phyloP scores from a whole-genome alignment of 2,797 vertebrate genomes.

The Falco berigora region DNA sequence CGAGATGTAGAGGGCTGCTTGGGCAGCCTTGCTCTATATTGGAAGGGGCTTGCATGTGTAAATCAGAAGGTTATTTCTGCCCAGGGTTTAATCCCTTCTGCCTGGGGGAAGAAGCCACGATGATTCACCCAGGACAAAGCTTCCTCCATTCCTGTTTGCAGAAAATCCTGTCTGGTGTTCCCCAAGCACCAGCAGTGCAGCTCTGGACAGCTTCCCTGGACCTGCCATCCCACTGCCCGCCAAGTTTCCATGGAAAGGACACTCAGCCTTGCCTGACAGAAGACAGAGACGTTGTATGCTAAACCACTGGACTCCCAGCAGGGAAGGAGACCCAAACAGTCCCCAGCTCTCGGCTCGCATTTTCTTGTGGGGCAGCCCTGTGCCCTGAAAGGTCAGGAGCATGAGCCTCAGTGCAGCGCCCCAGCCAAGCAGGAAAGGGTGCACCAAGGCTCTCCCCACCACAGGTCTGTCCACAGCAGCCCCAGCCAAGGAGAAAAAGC shows the following conservation, averaged over 20 bases:
- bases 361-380: neutral
- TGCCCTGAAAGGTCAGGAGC: neutral
- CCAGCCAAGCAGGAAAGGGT: accelerated
- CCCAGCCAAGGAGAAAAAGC: neutral
- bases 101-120: neutral
- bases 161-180: neutral
- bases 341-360: accelerated
- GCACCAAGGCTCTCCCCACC: neutral
- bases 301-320: neutral
- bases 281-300: neutral
- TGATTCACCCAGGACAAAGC: neutral
- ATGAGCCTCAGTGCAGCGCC: accelerated
- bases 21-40: accelerated
- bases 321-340: neutral
- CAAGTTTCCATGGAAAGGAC: constrained; percentile 24
- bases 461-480: neutral
- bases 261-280: neutral
- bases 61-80: neutral
- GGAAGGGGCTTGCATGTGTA: neutral
- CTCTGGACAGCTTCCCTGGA: neutral
- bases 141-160: neutral
- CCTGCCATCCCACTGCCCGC: neutral
- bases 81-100: neutral
- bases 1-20: neutral
- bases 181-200: neutral